Conservation (phyloP, 2,888 invertebrate species). For the Dyspetes luteomarginatus region DNA sequence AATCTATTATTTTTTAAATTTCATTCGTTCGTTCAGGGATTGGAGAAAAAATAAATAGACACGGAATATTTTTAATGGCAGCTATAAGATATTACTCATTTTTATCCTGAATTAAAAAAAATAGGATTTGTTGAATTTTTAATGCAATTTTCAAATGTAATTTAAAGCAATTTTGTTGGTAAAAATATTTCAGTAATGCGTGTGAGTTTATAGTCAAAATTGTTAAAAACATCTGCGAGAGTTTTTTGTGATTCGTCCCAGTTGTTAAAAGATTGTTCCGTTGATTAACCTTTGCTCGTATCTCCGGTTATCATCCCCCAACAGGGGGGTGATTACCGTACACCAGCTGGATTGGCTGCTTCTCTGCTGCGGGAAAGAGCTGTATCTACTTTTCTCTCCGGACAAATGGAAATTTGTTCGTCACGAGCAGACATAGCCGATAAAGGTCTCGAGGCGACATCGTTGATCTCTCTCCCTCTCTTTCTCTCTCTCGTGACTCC, state of each 20-base stretch:
- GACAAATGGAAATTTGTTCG: conserved; percentile 48
- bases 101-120: too few species aligned
- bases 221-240: conserved; percentile 22
- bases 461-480: conserved; percentile 2
- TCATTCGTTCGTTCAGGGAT: too few species aligned
- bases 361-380: background rate
- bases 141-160: too few species aligned
- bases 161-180: too few species aligned
- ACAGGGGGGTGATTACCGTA: conserved; percentile 25
- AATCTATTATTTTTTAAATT: too few species aligned
- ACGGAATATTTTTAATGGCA: too few species aligned
- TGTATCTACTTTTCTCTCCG: conserved; percentile 28
- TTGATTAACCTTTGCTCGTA: conserved; percentile 53
- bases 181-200: too few species aligned
- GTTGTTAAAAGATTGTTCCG: conserved; percentile 39
- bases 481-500: conserved; percentile 34
- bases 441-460: conserved; percentile 38
- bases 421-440: conserved; percentile 33
- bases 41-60: too few species aligned
- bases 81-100: too few species aligned
- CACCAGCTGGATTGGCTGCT: background rate
- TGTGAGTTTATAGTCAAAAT: background rate
- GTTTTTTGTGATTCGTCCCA: conserved; percentile 7
- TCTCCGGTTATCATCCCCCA: conserved; percentile 9
- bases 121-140: too few species aligned